These are phyloP conservation scores for Esox masquinongy DNA, from an alignment of 2,797 vertebrate genomes.

Conservation along the genomic window DNA sequence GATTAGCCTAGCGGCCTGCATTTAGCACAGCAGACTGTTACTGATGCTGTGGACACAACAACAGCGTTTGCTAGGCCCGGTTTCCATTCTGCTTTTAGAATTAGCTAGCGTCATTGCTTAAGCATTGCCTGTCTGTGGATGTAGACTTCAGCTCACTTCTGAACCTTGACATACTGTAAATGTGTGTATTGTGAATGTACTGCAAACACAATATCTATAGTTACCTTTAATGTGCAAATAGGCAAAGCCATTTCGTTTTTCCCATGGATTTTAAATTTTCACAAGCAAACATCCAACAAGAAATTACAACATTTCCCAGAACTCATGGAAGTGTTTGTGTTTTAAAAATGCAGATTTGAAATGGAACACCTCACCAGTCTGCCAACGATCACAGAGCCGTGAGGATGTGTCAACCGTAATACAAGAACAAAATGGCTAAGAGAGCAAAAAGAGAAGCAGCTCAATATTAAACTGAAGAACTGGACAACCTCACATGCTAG, in stretches of 20 bases:
- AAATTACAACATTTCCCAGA: slow-evolving; percentile 29
- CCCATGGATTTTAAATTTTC: slow-evolving; percentile 19
- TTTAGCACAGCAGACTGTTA: too few relatives aligned
- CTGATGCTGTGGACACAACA: background rate
- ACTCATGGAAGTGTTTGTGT: slow-evolving; percentile 15
- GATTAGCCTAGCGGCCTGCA: too few relatives aligned
- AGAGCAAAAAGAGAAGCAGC: slow-evolving; percentile 30
- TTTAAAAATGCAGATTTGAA: slow-evolving; percentile 36
- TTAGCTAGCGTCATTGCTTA: background rate
- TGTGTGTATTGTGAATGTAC: too few relatives aligned
- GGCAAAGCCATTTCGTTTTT: slow-evolving; percentile 18
- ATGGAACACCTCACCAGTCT: slow-evolving; percentile 28
- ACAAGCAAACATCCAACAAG: background rate
- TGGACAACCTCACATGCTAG: slow-evolving; percentile 14
- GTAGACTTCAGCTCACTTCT: background rate
- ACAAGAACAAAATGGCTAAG: slow-evolving; percentile 27
- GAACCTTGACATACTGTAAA: background rate
- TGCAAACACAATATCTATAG: too few relatives aligned
- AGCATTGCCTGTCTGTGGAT: background rate
- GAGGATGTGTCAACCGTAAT: slow-evolving; percentile 34
- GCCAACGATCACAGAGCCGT: slow-evolving; percentile 60
- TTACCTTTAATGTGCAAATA: slow-evolving; percentile 21
- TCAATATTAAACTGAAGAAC: slow-evolving; percentile 42
- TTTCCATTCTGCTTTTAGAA: background rate
- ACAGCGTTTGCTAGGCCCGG: background rate